Evolutionary conservation across 2,888 invertebrate species (phyloP), one percentile per base, ranked within the genome.

Genomic region (Abrostola triplasia): DNA sequence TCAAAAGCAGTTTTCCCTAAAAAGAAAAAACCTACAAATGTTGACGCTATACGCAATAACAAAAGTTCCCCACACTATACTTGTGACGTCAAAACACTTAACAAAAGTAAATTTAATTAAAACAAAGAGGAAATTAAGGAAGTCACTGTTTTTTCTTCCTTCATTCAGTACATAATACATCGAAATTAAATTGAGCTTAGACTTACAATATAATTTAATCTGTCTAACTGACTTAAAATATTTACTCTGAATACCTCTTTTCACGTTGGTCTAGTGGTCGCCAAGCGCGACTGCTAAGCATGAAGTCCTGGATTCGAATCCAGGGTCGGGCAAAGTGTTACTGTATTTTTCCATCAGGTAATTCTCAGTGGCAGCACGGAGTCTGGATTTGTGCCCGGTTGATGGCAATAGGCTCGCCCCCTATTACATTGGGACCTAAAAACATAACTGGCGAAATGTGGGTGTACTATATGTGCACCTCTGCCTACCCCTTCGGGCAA

Each of bases 61-160:
- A 35, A 59, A 70, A 70, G 47, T 38, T 36, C 10, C 35, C 37
- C 48, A 35, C 38, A 49, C 52, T 42, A 62, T 47, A 47, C 13
- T 44, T 40, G 49, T 63, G 36, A 42, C 24, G n/a, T 10, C 24
- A 6, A 48, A 56, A 52, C 36, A 64, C 52, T 48, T 49, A 10
- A 56, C 8, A 49, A 49, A 5, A 35, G 52, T 6, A 7, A 55
- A 55, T 44, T 44, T 12, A 47, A 55, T 38, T 13, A 55, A 53
- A 54, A 54, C 36, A 54, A 5, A 37, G 5, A 11, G 5, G 11
- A 49, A 49, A 38, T 13, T 53, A 50, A 44, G 7, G 24, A 47
- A 65, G 24, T 35, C 7, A 40, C 11, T 0, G 5, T 8, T 49
- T 44, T 57, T 58, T 41, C 10, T 13, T 10, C 35, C 11, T 59